Conservation (phyloP, 53 echinoderm and acorn worm genomes). For the Apostichopus leukothele region DNA sequence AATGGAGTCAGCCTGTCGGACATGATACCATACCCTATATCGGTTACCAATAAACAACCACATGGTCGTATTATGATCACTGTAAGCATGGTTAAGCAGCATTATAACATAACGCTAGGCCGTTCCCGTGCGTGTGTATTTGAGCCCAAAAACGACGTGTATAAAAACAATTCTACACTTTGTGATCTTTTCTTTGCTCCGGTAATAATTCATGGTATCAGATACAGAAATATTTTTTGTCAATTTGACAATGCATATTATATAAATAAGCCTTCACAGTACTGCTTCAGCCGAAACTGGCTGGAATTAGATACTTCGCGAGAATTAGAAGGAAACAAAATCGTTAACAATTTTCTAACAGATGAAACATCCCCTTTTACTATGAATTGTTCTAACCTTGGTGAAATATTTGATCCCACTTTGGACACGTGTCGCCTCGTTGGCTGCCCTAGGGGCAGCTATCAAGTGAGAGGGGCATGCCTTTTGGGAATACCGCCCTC, state of each 20-base stretch:
- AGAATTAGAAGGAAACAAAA: background rate
- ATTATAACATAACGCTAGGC: background rate
- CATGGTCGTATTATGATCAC: too few relatives aligned
- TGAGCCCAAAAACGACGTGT: background rate
- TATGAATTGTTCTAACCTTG: background rate
- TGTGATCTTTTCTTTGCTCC: conserved; percentile 9
- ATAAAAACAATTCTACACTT: background rate
- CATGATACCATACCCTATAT: background rate
- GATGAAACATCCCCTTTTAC: background rate
- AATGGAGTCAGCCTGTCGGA: background rate
- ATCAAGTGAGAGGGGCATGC: background rate
- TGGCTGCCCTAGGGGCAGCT: background rate
- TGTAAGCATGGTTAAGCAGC: too few relatives aligned
- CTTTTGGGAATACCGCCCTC: background rate
- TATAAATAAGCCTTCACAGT: background rate
- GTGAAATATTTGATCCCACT: conserved; percentile 9
- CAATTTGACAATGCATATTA: background rate
- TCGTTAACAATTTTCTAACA: too few relatives aligned
- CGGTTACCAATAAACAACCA: background rate
- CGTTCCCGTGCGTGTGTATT: background rate
- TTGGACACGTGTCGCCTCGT: background rate
- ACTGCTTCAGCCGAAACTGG: background rate
- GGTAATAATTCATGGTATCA: background rate
- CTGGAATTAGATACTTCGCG: background rate
- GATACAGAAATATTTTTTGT: background rate